Percentiles rank a stretch among this genome's conserved stretches.
These are phyloP conservation scores for Drosophila orosa DNA, from an alignment of 1,140 invertebrate genomes.

Conservation along the genomic window DNA sequence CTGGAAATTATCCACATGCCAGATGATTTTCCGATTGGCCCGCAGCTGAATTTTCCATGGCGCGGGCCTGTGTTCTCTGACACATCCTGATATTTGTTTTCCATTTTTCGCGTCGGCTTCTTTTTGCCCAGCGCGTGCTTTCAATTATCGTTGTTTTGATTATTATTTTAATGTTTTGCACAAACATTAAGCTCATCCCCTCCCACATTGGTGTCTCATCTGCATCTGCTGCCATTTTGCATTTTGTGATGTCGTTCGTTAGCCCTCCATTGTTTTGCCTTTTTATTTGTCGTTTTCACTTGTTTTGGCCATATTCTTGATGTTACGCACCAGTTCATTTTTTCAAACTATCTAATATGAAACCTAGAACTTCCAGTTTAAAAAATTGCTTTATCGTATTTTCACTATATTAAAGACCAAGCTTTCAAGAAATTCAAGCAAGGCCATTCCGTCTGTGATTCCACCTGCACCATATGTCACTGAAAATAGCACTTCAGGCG, in stretches of 20 bases:
- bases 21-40: constrained; percentile 52
- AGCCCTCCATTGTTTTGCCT: constrained; percentile 9
- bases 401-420: neutral
- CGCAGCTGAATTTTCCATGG: constrained; percentile 33
- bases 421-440: neutral
- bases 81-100: constrained; percentile 56
- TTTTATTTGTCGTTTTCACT: constrained; percentile 15
- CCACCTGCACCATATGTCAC: constrained; percentile 13
- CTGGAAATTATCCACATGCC: constrained; percentile 60
- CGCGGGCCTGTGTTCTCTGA: constrained; percentile 21
- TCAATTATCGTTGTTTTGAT: constrained; percentile 69
- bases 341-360: no score
- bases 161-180: constrained; percentile 62
- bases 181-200: constrained; percentile 32
- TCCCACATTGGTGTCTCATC: constrained; percentile 1
- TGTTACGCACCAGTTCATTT: neutral
- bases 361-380: neutral
- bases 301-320: neutral
- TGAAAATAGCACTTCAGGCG: constrained; percentile 12
- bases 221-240: constrained; percentile 16
- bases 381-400: neutral
- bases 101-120: constrained; percentile 9
- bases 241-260: constrained; percentile 25
- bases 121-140: constrained; percentile 33
- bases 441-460: neutral